phyloP scores from a whole-genome alignment of 2,113 vertebrate species.

The Dipodomys spectabilis region DNA sequence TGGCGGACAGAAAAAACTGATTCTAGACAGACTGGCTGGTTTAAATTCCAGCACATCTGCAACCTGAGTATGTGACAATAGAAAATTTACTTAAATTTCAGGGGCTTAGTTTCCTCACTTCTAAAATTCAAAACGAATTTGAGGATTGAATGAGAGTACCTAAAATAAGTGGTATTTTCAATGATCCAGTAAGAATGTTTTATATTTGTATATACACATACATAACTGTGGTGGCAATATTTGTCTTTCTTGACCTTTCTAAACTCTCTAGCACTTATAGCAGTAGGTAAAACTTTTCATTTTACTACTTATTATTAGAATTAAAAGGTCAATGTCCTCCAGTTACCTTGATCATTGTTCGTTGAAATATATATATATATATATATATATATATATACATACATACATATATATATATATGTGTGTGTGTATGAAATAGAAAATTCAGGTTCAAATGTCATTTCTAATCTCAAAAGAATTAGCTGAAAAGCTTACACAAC shows the following conservation, averaged over 20 bases:
- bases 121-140: not conserved
- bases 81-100: not conserved
- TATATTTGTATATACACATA: not conserved
- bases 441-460: slow-evolving; percentile 21
- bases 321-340: slow-evolving; percentile 51
- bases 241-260: slow-evolving; percentile 57
- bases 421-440: not conserved
- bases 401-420: not conserved
- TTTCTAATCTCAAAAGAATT: not conserved
- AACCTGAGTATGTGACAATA: not conserved
- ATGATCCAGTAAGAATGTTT: not conserved
- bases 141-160: not conserved
- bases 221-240: not conserved
- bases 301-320: slow-evolving; percentile 39
- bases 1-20: not conserved
- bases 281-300: slow-evolving; percentile 54
- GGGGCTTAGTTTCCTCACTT: not conserved
- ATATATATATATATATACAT: not conserved
- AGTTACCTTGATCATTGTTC: slow-evolving; percentile 8
- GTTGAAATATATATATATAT: not conserved
- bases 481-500: not conserved
- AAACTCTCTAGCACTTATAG: not conserved
- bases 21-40: not conserved
- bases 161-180: slow-evolving; percentile 14
- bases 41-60: not conserved